These are phyloP conservation scores for Pseudococcus longispinus DNA, from an alignment of 2,888 invertebrate genomes.

Conservation along the genomic window DNA sequence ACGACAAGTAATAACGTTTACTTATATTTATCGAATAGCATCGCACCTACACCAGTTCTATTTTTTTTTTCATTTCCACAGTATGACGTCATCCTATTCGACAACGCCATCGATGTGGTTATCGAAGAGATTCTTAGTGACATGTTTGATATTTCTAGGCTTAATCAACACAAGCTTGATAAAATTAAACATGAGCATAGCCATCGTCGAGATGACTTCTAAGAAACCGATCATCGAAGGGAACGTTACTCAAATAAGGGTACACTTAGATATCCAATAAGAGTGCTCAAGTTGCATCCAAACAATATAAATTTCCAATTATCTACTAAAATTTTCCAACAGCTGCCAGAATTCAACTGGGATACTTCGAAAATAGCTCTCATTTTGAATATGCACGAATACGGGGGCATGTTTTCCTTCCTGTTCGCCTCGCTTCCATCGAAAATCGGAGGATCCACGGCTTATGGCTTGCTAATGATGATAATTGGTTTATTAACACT, in stretches of 20 bases:
- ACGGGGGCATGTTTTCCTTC: conserved; percentile 85
- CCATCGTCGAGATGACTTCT: background rate
- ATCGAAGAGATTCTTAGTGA: background rate
- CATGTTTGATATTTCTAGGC: background rate
- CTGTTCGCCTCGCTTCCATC: conserved; percentile 84
- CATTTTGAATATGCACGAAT: conserved; percentile 86
- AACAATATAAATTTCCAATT: background rate
- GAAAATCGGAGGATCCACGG: conserved; percentile 79
- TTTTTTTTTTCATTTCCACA: background rate
- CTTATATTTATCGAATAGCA: background rate
- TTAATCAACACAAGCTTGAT: background rate
- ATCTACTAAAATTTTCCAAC: conserved; percentile 58
- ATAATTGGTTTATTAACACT: conserved; percentile 80
- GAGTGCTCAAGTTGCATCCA: background rate
- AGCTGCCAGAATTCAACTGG: conserved; percentile 82
- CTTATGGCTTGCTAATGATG: conserved; percentile 81
- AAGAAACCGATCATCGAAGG: background rate
- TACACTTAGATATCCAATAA: background rate
- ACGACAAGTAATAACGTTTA: background rate
- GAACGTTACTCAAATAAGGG: background rate
- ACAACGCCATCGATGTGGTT: background rate
- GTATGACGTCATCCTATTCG: background rate
- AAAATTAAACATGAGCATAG: background rate
- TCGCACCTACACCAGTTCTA: background rate
- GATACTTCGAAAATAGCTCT: conserved; percentile 77